Evolutionary conservation across 2,888 invertebrate species (phyloP), one percentile per base, ranked within the genome.

Genomic region (Hyppa rectilinea): DNA sequence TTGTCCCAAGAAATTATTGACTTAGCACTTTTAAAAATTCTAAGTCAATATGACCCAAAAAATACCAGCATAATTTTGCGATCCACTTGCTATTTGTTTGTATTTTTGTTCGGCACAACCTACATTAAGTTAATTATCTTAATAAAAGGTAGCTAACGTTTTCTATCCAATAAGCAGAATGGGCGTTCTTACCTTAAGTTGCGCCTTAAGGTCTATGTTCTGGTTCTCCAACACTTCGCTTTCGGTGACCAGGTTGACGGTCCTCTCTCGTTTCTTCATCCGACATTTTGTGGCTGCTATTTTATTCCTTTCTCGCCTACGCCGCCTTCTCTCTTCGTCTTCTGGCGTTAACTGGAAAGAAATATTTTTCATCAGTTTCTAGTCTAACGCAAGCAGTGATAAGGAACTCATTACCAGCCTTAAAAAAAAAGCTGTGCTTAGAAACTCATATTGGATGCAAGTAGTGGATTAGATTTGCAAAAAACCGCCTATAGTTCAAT

Each of bases 211-310:
- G 88, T 98, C 98, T 76, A 98, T 97, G 90, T 98, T 98, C 94
- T 98, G 98, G 68, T 97, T 97, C 92, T 98, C 98, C 75, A 98
- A 94, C 62, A 97, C 97, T 92, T 98, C 98, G 63, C 98, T 98
- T 95, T 99, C 98, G 78, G 97, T 97, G 84, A 98, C 98, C 83
- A 99, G 95, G 89, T 98, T 98, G 85, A 97, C 97, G 2, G 98
- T 98, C 82, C 98, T 97, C 90, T 98, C 98, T 49, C 99, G 97
- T 92, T 99, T 99, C 96, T 99, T 99, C 96, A 99, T 97, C 82
- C 99, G 97, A 91, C 99, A 99, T 93, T 99, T 99, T 17, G 99
- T 99, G 72, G 99, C 99, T 63, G 99, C 99, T 81, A 99, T 98
- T 96, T 99, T 99, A 93, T 99, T 99, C 85, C 99, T 96, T 93